Conservation (phyloP, 1,140 invertebrate species). For the Stegodyphus dumicola region DNA sequence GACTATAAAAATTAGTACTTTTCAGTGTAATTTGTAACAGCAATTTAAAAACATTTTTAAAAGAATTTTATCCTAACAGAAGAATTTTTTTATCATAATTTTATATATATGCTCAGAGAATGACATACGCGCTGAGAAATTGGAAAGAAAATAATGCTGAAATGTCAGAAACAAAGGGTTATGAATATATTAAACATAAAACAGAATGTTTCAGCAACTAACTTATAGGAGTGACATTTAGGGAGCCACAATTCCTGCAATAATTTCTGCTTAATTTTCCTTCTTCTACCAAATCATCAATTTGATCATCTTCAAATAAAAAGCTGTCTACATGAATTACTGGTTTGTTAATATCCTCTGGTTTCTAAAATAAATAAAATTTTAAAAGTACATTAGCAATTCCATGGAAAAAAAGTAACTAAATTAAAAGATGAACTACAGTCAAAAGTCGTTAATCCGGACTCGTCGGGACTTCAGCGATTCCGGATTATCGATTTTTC, state of each 20-base stretch:
- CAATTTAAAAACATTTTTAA: neutral
- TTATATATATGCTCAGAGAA: too few species aligned
- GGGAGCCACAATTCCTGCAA: slow-evolving; percentile 76
- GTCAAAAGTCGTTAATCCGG: too few species aligned
- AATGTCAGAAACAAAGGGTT: too few species aligned
- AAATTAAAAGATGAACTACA: neutral
- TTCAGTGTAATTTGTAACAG: neutral
- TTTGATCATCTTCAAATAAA: slow-evolving; percentile 76
- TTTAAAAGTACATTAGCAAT: neutral
- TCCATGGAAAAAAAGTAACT: neutral
- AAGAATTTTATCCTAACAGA: too few species aligned
- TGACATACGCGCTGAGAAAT: too few species aligned
- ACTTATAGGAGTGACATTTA: slow-evolving; percentile 73
- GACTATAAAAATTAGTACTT: neutral
- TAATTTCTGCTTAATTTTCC: slow-evolving; percentile 75
- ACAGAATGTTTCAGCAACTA: slow-evolving; percentile 61
- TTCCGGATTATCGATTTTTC: too few species aligned
- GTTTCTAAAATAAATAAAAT: neutral
- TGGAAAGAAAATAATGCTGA: too few species aligned
- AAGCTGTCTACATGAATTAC: slow-evolving; percentile 77
- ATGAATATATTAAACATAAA: neutral
- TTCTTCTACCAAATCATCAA: slow-evolving; percentile 74
- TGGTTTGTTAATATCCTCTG: neutral
- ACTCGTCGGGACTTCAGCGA: too few species aligned
- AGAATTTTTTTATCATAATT: too few species aligned